phyloP scores from a whole-genome alignment of 2,797 vertebrate genomes.

The Aselliscus stoliczkanus region DNA sequence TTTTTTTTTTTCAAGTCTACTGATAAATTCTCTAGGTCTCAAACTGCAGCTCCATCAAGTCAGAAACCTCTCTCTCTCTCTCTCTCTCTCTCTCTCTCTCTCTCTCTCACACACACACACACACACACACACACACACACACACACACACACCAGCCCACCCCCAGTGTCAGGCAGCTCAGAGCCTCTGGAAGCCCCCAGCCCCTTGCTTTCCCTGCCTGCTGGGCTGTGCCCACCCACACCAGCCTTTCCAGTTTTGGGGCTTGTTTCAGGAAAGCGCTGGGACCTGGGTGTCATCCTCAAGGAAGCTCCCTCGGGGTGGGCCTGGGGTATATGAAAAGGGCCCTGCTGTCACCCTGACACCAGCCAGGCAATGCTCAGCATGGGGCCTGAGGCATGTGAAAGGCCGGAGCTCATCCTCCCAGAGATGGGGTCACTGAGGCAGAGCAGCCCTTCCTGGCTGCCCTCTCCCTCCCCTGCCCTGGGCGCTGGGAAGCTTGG shows the following conservation, averaged over 20 bases:
- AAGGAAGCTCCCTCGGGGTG: background rate
- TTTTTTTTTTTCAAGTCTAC: background rate
- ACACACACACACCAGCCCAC: accelerated
- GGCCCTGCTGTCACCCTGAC: background rate
- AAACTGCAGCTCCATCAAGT: too few species aligned
- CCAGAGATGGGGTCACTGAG: background rate
- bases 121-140: background rate
- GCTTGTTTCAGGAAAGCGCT: background rate
- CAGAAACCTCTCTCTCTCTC: background rate
- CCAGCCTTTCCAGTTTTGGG: background rate
- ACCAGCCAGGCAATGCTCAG: background rate
- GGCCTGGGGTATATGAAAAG: background rate
- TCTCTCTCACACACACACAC: background rate
- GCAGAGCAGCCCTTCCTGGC: background rate
- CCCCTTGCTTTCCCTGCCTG: background rate
- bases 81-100: background rate
- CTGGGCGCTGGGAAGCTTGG: background rate
- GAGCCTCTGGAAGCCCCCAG: background rate
- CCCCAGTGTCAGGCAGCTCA: background rate
- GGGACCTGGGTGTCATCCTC: background rate
- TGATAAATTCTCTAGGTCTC: background rate
- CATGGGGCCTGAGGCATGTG: slow-evolving; percentile 34
- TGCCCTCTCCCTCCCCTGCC: background rate
- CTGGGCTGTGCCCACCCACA: background rate
- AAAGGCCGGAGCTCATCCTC: background rate